A percentile compares a stretch with the other conserved stretches of the same genome.
Conservation (phyloP, 1,140 invertebrate genomes). For the Diploscapter pachys region DNA sequence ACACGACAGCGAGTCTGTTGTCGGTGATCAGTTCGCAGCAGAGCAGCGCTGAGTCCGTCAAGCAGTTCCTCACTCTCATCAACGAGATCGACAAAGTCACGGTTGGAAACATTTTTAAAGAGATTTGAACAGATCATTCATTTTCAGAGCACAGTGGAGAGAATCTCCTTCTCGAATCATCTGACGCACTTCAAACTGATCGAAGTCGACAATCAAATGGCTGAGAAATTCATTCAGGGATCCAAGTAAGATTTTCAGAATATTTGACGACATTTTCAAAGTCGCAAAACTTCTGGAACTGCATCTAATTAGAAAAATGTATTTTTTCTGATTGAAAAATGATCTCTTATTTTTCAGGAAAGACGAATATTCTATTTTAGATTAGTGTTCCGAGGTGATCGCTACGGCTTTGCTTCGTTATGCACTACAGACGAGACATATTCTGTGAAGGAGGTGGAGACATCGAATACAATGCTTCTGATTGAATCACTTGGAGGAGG, state of each 20-base stretch:
- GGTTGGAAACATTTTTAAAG: too few relatives aligned
- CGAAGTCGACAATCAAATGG: neutral
- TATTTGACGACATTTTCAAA: neutral
- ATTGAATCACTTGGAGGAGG: neutral
- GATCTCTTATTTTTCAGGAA: too few relatives aligned
- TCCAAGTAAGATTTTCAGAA: neutral
- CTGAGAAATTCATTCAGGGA: slow-evolving; percentile 2
- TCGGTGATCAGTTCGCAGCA: too few relatives aligned
- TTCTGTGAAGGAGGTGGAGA: slow-evolving; percentile 14
- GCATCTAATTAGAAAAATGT: too few relatives aligned
- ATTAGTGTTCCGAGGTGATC: slow-evolving; percentile 3
- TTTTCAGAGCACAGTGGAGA: too few relatives aligned
- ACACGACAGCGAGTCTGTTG: too few relatives aligned
- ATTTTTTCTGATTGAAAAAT: too few relatives aligned
- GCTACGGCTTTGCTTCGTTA: neutral
- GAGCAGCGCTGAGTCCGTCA: too few relatives aligned
- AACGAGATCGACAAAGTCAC: too few relatives aligned
- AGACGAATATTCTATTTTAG: neutral
- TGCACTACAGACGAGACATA: slow-evolving; percentile 7
- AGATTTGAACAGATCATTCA: too few relatives aligned
- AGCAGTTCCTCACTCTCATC: too few relatives aligned
- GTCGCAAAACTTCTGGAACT: neutral
- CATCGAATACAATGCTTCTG: slow-evolving; percentile 4
- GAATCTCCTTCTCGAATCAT: too few relatives aligned
- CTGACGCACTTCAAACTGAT: slow-evolving; percentile 1